These are phyloP conservation scores for Bombus impatiens DNA, from an alignment of 1,140 invertebrate species.

Conservation along the genomic window DNA sequence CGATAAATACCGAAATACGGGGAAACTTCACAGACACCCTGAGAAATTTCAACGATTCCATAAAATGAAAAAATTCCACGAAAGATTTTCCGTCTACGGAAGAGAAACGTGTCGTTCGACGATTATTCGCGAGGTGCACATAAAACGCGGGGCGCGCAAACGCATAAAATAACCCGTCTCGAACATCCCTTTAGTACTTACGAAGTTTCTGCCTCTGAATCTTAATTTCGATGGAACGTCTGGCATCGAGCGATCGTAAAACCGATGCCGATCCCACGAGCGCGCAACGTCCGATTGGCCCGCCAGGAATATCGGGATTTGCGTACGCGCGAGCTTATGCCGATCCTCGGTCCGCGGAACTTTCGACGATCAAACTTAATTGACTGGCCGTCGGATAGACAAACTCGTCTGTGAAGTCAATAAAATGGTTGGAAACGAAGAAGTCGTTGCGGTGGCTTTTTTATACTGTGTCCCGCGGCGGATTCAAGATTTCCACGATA, in stretches of 20 bases:
- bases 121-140: constrained; percentile 48
- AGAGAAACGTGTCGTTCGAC: not conserved
- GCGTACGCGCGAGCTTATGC: constrained; percentile 52
- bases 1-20: too few species aligned
- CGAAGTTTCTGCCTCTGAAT: constrained; percentile 46
- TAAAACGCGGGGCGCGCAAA: constrained; percentile 50
- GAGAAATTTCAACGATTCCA: not conserved
- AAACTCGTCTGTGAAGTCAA: constrained; percentile 49
- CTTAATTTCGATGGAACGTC: constrained; percentile 65
- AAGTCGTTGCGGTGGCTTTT: not conserved
- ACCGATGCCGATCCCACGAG: constrained; percentile 28
- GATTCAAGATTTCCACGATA: not conserved
- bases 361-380: constrained; percentile 71
- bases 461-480: not conserved
- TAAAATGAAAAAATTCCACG: not conserved
- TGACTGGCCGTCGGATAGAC: constrained; percentile 54
- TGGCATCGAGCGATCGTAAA: constrained; percentile 65
- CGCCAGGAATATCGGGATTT: constrained; percentile 24
- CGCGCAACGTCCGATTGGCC: constrained; percentile 17
- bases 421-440: constrained; percentile 17
- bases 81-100: not conserved
- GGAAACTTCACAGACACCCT: accelerated
- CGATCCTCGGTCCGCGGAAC: constrained; percentile 59
- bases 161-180: constrained; percentile 21
- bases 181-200: not conserved